Percentiles rank a stretch among this genome's conserved stretches.
phyloP scores from a whole-genome alignment of 2,888 invertebrate species.

The Tethea ocularis region DNA sequence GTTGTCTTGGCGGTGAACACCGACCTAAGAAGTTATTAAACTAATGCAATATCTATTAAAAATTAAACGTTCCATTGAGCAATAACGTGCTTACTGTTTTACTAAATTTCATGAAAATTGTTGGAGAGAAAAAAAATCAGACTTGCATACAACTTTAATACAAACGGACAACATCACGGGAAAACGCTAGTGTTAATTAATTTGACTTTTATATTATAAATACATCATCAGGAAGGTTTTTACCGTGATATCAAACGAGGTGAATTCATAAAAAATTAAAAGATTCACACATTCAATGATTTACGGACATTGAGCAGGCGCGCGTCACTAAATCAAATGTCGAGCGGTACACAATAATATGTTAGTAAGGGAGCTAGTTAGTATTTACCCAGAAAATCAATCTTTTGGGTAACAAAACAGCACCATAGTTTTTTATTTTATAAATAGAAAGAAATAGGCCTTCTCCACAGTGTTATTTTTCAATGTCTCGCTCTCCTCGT shows the following conservation, averaged over 20 bases:
- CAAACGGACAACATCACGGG: not conserved
- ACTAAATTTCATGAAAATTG: too few species aligned
- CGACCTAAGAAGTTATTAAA: too few species aligned
- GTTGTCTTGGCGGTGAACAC: too few species aligned
- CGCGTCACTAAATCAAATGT: conserved; percentile 29
- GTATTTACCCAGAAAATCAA: not conserved
- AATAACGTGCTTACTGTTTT: too few species aligned
- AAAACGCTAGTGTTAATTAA: not conserved
- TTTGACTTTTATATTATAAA: not conserved
- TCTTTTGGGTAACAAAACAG: not conserved
- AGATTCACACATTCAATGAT: conserved; percentile 1
- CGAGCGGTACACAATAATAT: conserved; percentile 22
- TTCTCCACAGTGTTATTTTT: too few species aligned
- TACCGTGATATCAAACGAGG: not conserved
- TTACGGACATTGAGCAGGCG: conserved; percentile 22
- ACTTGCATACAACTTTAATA: too few species aligned
- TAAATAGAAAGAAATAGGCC: too few species aligned
- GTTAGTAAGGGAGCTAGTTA: conserved; percentile 13
- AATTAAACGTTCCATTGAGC: too few species aligned
- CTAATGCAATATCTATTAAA: too few species aligned
- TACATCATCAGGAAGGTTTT: not conserved
- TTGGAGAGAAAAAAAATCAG: too few species aligned
- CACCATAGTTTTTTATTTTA: too few species aligned
- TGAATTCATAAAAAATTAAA: conserved; percentile 7
- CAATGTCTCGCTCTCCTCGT: too few species aligned